Evolutionary conservation across 2,888 invertebrate genomes (phyloP), one percentile per base, ranked within the genome.

Genomic region (Drosophila greeni): DNA sequence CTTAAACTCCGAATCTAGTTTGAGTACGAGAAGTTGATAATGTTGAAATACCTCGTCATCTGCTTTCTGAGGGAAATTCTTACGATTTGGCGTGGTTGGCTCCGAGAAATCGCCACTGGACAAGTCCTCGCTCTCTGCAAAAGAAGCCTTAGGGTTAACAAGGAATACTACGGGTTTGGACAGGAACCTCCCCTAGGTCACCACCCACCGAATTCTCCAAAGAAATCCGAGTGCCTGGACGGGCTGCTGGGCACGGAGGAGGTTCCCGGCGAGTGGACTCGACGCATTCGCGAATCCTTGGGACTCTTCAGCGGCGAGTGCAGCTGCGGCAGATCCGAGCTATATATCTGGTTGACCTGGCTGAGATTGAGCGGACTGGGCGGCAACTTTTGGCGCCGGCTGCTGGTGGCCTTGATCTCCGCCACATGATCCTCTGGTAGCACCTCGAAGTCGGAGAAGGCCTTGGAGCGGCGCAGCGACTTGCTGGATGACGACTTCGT

Each of bases 1-100:
- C 33, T 94, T 92, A 87, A 95, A 94, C 86, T 95, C 95, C 60
- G 91, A 90, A 53, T 93, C 92, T n/a, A 95, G 88, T 72, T 93
- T 91, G 40, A 92, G 91, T 84, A 94, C 93, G n/a, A 95, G 88
- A 29, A 92, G 92, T 16, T 92, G 91, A 86, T 94, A 95, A 84
- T 93, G 92, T 61, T 91, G 90, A 64, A 93, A 92, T 52, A 95
- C 93, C 87, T 95, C 95, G 47, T 92, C 92, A 49, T 92, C 92
- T 66, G 92, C 90, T 49, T 90, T 86, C 52, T 86, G 70, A 57
- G 81, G 75, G 66, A 82, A 80, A 65, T 79, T 86, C 74, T 86
- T 87, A 64, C 85, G 82, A 75, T 86, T 86, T 54, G 89, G 89
- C 49, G 88, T 87, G 39, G 86, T 85, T 74, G 72, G 91, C 87